Evolutionary conservation across 2,113 vertebrate species (phyloP).

Genomic region (Cyanocitta stelleri): DNA sequence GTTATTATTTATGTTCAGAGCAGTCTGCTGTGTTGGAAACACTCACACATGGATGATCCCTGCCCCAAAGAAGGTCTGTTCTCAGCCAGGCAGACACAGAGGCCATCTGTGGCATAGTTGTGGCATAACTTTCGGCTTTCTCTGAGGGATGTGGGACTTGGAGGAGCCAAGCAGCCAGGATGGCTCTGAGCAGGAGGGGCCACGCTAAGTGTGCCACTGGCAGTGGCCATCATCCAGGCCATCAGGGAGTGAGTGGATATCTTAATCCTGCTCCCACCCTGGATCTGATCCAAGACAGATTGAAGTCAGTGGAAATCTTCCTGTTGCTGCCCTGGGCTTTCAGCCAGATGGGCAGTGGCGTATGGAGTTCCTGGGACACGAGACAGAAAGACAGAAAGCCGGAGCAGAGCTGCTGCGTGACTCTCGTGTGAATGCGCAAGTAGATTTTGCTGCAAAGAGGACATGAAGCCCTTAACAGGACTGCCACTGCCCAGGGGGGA

Average conservation of each 20-base stretch:
- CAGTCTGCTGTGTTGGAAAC: not conserved
- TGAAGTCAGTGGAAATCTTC: not conserved
- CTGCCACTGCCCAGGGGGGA: not conserved
- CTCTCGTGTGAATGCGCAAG: not conserved
- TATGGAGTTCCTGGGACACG: not conserved
- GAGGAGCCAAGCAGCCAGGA: not conserved
- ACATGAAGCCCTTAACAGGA: accelerated
- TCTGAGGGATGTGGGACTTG: not conserved
- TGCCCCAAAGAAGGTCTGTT: not conserved
- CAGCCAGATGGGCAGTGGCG: not conserved
- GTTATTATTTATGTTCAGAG: not conserved
- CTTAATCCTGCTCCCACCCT: not conserved
- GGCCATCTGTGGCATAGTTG: accelerated
- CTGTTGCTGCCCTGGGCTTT: not conserved
- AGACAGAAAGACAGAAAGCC: not conserved
- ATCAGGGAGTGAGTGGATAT: not conserved
- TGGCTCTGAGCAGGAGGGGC: not conserved
- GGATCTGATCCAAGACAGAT: not conserved
- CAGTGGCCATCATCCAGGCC: not conserved
- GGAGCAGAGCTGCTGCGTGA: not conserved
- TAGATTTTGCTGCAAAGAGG: not conserved
- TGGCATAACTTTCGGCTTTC: not conserved
- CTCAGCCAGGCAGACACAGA: not conserved
- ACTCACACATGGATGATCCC: not conserved
- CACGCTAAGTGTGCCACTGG: accelerated